Base-by-base conservation (phyloP, 1,140 invertebrate species). In the Saccostrea cuccullata region DNA sequence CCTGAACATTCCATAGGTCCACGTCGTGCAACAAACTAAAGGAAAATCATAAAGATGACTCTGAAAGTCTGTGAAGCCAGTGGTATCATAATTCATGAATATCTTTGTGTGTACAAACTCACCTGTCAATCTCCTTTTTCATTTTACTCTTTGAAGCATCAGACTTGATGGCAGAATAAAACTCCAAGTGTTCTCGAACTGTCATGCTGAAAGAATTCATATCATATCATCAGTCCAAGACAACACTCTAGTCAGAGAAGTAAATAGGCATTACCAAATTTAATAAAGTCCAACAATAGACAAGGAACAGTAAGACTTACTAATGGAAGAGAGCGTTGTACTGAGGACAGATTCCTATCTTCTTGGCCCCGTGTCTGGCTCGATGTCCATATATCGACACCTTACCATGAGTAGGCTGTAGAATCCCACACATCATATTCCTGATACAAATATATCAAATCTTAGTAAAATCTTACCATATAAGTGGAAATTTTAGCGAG, bases 351-450 rank as follows among this genome's bases (percentile, higher is more conserved):
- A 96, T 94, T 84, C 96, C 96, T 20, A 97, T 90, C 86, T 94
- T 92, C 23, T 96, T 92, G 56, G 96, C 91, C 88, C 87, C 94
- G 92, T 93, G 13, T 87, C 94, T 77, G 92, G 91, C 8, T 97
- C 96, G 92, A 97, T 97, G 91, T 97, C 97, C 97, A 93, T 97
- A 97, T 23, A 98, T 96, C 87, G 96, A 96, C 2, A 97, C 97
- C 36, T 96, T 96, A 2, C 98, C 98, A 91, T 87, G 88, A 9
- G 94, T 95, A 0, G 97, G 96, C 20, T 96, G 95, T 0, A 97
- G 97, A 15, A 98, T 95, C 2, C 98, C 98, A 2, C 97, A 97
- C 0, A 98, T 94, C 90, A 98, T 97, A 91, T 98, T 98, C 92
- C 94, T 95, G 85, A 20, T 64, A 90, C 20, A 82, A 15, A 89